Base-by-base conservation (phyloP, 2,113 vertebrate genomes). In the Oryzias woworae region DNA sequence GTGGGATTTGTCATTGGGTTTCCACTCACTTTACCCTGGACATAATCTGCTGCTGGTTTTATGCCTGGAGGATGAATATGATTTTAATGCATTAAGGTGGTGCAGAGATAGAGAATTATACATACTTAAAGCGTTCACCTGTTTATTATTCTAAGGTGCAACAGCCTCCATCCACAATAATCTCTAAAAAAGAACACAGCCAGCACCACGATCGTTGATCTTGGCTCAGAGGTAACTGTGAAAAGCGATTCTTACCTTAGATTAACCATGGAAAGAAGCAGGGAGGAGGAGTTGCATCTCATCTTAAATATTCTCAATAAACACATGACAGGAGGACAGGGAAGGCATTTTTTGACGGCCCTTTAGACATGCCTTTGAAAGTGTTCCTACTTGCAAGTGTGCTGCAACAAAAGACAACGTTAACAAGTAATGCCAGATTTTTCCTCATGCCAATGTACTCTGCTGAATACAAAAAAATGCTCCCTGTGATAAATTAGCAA, bases 171-270 rank as follows among this genome's bases (percentile, higher is more conserved):
- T 85, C 81, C 75, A 48, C 73, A 83, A 85, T 91, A 89, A 91
- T 90, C 91, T 92, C 83, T 69, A 82, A 78, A 36, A 36, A 80
- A 87, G 81, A 87, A 89, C 86, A 85, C 84, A 87, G 85, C 86
- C 75, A 83, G 80, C 73, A 81, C 84, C 87, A 81, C 86, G 86
- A 92, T 91, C 84, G 85, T 84, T 84, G 84, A 88, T 87, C 87
- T 88, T 81, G 50, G 82, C 90, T 78, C 1, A 45, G 62, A 82
- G 88, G 87, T 83, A 76, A 69, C 31, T 26, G 69, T 54, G 81
- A 71, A 83, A 81, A 77, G 69, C 82, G 91, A 90, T 90, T 80
- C 73, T 90, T 83, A 90, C 89, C 91, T 91, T 88, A 88, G 89
- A 90, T 90, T 86, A 74, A 77, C 66, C 56, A 70, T 82, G 78